Conservation (phyloP, 2,113 vertebrate species). For the Cercocebus atys region DNA sequence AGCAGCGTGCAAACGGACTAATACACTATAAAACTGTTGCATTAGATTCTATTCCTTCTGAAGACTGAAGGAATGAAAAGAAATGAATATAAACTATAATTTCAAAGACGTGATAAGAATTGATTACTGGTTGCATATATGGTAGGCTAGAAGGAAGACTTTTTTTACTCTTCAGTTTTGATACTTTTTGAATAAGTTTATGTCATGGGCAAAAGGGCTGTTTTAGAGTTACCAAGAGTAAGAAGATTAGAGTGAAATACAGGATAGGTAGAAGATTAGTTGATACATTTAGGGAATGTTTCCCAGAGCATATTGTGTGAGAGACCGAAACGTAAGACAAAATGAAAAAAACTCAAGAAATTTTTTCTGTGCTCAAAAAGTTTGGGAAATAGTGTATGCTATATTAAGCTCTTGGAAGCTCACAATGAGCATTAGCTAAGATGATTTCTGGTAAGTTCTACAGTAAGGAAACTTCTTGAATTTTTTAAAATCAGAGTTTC, state of each 20-base stretch:
- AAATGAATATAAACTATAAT: neutral
- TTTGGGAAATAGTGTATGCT: neutral
- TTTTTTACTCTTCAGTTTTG: neutral
- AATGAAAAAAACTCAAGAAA: neutral
- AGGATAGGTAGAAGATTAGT: neutral
- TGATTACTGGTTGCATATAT: neutral
- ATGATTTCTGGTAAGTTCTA: neutral
- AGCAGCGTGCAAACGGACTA: no score
- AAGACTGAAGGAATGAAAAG: neutral
- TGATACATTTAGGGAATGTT: neutral
- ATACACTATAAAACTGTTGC: neutral
- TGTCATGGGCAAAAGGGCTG: neutral
- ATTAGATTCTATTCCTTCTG: neutral
- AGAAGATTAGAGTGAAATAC: neutral
- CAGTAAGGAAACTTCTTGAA: neutral
- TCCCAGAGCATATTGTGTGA: neutral
- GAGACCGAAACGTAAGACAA: neutral
- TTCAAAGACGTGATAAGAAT: neutral
- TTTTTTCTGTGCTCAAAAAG: neutral
- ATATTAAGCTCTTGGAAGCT: neutral
- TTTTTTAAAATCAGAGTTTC: neutral
- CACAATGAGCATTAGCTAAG: neutral
- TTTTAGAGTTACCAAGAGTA: neutral
- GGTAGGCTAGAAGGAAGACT: neutral
- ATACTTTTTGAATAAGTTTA: neutral